phyloP scores from a whole-genome alignment of 2,888 invertebrate genomes.

The Rosalia funebris region DNA sequence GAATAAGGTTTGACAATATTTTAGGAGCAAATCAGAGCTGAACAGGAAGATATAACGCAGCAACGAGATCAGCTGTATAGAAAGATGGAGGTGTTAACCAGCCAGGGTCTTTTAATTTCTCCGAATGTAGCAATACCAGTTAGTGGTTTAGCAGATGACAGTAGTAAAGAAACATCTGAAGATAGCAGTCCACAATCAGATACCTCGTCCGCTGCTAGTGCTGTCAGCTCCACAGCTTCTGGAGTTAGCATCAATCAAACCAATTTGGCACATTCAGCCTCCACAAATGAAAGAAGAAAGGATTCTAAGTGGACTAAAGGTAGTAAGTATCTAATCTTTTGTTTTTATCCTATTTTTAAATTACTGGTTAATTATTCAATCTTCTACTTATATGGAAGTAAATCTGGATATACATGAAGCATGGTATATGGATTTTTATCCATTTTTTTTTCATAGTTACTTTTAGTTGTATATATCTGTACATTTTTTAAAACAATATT shows the following conservation, averaged over 20 bases:
- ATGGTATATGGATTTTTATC: no score
- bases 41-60: slow-evolving; percentile 87
- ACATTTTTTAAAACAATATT: neutral
- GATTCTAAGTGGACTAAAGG: slow-evolving; percentile 60
- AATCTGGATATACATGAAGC: no score
- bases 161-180: slow-evolving; percentile 62
- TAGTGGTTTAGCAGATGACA: slow-evolving; percentile 60
- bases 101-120: slow-evolving; percentile 76
- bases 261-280: slow-evolving; percentile 53
- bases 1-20: no score
- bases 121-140: slow-evolving; percentile 69
- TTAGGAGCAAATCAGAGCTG: slow-evolving; percentile 75
- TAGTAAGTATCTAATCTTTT: slow-evolving; percentile 32
- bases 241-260: slow-evolving; percentile 49
- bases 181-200: slow-evolving; percentile 63
- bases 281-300: slow-evolving; percentile 55
- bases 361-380: no score
- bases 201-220: slow-evolving; percentile 56
- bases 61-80: slow-evolving; percentile 92
- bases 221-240: slow-evolving; percentile 48
- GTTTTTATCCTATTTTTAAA: no score
- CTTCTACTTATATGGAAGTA: no score
- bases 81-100: slow-evolving; percentile 84
- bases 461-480: neutral
- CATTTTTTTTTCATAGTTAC: no score